A percentile compares a stretch with the other conserved stretches of the same genome.
phyloP scores from a whole-genome alignment of 2,113 vertebrate genomes.

The Indri indri region DNA sequence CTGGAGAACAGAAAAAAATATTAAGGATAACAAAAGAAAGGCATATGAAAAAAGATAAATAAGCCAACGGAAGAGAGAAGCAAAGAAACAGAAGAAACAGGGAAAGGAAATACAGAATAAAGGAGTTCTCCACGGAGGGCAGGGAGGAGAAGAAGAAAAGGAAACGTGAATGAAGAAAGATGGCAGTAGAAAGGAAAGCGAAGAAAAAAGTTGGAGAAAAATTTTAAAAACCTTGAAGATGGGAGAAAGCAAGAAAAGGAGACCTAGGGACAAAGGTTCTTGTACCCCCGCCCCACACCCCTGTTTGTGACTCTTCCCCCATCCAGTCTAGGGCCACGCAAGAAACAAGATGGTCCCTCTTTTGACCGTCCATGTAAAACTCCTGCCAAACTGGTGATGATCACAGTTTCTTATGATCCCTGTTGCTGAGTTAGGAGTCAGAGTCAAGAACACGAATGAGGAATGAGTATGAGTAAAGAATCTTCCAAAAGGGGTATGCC shows the following conservation, averaged over 20 bases:
- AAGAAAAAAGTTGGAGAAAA: background rate
- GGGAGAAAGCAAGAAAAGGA: background rate
- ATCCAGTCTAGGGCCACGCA: rapidly evolving
- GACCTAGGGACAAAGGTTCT: rapidly evolving
- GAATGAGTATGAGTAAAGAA: background rate
- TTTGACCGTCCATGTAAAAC: background rate
- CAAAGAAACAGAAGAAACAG: background rate
- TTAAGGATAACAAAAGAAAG: background rate
- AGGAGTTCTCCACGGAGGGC: rapidly evolving
- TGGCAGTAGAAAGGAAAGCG: rapidly evolving
- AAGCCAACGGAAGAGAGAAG: background rate
- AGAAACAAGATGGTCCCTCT: background rate
- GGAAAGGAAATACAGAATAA: background rate
- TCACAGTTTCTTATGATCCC: background rate
- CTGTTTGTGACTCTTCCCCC: rapidly evolving
- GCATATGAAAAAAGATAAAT: background rate
- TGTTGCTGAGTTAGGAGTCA: background rate
- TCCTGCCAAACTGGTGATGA: background rate
- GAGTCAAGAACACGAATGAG: background rate
- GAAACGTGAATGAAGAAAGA: background rate
- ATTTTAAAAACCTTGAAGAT: background rate
- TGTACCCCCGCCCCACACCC: rapidly evolving
- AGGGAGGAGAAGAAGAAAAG: background rate
- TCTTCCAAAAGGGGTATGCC: background rate
- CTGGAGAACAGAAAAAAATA: background rate